Percentiles rank a stretch among this genome's conserved stretches.
phyloP scores from a whole-genome alignment of 1,140 invertebrate genomes.

The Rhynchophorus ferrugineus region DNA sequence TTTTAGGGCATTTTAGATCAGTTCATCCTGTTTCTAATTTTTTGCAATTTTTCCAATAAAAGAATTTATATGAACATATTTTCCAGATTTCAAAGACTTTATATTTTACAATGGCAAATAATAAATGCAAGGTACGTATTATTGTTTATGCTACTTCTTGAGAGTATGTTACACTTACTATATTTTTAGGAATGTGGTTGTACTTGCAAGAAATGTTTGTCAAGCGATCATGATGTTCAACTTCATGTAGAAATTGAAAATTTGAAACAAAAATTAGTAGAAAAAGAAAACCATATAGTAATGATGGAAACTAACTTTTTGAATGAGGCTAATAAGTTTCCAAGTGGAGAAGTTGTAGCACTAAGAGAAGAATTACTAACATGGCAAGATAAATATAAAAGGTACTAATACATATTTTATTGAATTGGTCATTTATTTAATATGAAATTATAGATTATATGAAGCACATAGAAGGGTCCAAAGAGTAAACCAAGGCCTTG shows the following conservation, averaged over 20 bases:
- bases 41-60: no score
- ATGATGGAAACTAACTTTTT: conserved; percentile 80
- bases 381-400: conserved; percentile 88
- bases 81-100: background rate
- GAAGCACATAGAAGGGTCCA: conserved; percentile 92
- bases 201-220: conserved; percentile 45
- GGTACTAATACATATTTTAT: conserved; percentile 41
- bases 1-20: no score
- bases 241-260: conserved; percentile 82
- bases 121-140: background rate
- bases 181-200: conserved; percentile 49
- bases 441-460: conserved; percentile 54
- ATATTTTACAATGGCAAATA: background rate
- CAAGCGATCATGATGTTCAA: conserved; percentile 52
- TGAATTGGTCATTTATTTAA: background rate
- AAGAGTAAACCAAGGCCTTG: conserved; percentile 90
- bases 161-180: background rate
- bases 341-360: conserved; percentile 64
- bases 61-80: no score
- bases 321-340: conserved; percentile 67
- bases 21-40: no score
- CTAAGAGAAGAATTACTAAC: conserved; percentile 76
- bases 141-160: background rate
- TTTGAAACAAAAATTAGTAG: conserved; percentile 68
- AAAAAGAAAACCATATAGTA: conserved; percentile 74